Base-by-base conservation (phyloP, 2,113 vertebrate genomes). In the Cichladusa arquata region DNA sequence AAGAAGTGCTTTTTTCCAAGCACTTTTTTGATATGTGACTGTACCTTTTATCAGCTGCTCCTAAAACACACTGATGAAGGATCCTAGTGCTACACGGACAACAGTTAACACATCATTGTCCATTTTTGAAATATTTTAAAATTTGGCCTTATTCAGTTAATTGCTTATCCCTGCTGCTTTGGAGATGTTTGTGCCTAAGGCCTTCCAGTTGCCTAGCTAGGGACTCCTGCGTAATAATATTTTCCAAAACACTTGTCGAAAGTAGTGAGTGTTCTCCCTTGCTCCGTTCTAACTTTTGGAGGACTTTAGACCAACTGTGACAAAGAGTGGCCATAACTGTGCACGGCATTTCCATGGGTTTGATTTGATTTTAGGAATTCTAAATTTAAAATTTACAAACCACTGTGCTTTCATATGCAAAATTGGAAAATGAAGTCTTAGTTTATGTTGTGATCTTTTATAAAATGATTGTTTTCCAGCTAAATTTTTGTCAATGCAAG, bases 391-490 rank as follows among this genome's bases (percentile, higher is more conserved):
- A 31, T 57, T 67, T 90, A 53, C 0, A 1, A 57, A 54, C 8
- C 16, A 29, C 86, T 84, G 13, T 91, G 18, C 78, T 45, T 92
- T 90, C 61, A 13, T 47, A 48, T n/a, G 40, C 78, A 72, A 47
- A 95, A 95, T 81, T 79, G 25, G 77, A 34, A 96, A 24, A 62
- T 79, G 42, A 15, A 28, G 6, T 86, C 79, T 93, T 76, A 31
- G 29, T 20, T 72, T 38, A 24, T 45, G 8, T 64, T 86, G 71
- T 90, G 60, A 53, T 29, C 23, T 86, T 90, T 71, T n/a, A 5
- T 17, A 79, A 96, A 90, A 67, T 25, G 2, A 3, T 17, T 72
- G 12, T 61, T 78, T 56, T 76, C 61, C 51, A 73, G 3, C 38
- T 16, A 29, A 40, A 15, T 72, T 76, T 88, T 88, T n/a, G 34